A percentile compares a stretch with the other conserved stretches of the same genome.
Evolutionary conservation across 2,113 vertebrate genomes (phyloP).

Genomic region (Donacobius atricapilla): DNA sequence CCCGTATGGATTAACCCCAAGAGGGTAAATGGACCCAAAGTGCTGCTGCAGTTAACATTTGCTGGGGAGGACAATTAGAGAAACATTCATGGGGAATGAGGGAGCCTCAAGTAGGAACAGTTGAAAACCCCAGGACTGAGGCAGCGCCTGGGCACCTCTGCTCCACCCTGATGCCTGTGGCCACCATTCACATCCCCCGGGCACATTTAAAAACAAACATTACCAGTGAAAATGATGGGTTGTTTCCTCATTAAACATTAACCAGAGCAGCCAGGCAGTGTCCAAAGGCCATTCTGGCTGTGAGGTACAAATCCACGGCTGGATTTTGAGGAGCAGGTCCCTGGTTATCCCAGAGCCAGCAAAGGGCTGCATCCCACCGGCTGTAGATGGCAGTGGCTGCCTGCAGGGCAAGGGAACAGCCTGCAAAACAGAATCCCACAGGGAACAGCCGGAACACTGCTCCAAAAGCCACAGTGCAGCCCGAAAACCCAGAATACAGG

Average conservation of each 20-base stretch:
- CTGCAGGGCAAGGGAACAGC: neutral
- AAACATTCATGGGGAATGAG: neutral
- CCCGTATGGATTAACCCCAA: accelerated
- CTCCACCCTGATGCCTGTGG: accelerated
- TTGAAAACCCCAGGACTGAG: accelerated
- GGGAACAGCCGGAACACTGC: neutral
- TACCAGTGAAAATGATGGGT: accelerated
- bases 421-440: neutral
- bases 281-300: neutral
- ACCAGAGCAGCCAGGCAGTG: accelerated
- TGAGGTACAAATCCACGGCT: accelerated
- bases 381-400: conserved; percentile 42
- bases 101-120: neutral
- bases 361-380: neutral
- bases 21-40: neutral
- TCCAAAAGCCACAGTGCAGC: neutral
- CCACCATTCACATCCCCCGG: accelerated
- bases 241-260: neutral
- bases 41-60: neutral
- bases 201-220: accelerated
- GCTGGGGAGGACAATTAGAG: neutral
- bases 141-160: neutral
- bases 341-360: neutral
- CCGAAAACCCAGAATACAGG: neutral
- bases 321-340: neutral